Evolutionary conservation across 2,797 vertebrate species (phyloP), one percentile per base, ranked within the genome.

Genomic region (Ispidina picta): DNA sequence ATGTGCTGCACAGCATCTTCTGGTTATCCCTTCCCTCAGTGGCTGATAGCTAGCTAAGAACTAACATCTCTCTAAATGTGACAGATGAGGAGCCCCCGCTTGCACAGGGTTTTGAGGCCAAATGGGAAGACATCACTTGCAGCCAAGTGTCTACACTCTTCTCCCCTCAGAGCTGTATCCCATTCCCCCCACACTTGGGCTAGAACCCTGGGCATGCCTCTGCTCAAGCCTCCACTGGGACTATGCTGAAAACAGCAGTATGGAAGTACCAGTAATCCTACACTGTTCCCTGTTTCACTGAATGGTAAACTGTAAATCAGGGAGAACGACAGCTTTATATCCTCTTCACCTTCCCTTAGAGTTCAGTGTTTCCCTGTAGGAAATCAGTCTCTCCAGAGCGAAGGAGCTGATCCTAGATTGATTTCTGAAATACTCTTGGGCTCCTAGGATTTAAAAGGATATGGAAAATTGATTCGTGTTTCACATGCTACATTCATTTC

Each of bases 401-500:
- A 92, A 79, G 14, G 17, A 54, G 23, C 37, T 77, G 59, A 85
- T 80, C 72, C 48, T 80, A 80, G 75, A 71, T 28, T 83, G 84
- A 84, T 92, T 94, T 90, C 90, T 91, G 63, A 92, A 84, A 87
- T 51, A 69, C 64, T 72, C 75, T 62, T 3, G 12, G 90, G 79
- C 54, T 85, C 77, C 86, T 71, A 89, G 69, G 73, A 92, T 83
- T 90, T 92, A 89, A 77, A 72, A 73, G 66, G 86, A 86, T 72
- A 75, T 59, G 41, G 75, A 90, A 85, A 90, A 92, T 58, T 85
- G 72, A 85, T 93, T 92, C 88, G 49, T 68, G 48, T 77, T 94
- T 90, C 63, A 54, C 31, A 70, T 85, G 75, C 8, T 77, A 37
- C 55, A 48, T 89, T 92, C 69, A 58, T 89, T 92, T 83, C 22